Percentiles rank a stretch among this genome's conserved stretches.
Conservation (phyloP, 2,888 invertebrate genomes). For the Phalera bucephala region DNA sequence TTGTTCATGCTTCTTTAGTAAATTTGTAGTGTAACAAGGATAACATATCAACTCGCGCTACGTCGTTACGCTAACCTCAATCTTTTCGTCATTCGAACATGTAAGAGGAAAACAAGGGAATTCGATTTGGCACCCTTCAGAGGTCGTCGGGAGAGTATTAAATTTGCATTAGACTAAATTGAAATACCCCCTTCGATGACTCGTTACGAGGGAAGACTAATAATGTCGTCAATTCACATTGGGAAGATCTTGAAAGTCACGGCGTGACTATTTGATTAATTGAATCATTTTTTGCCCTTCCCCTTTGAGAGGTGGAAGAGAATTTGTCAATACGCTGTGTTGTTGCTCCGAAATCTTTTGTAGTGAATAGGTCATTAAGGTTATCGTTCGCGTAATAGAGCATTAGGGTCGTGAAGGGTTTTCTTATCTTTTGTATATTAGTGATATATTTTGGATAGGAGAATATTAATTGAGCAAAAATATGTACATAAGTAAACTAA, state of each 20-base stretch:
- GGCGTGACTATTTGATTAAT: constrained; percentile 78
- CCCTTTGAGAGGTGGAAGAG: constrained; percentile 32
- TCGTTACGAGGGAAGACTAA: constrained; percentile 74
- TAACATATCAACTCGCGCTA: no score
- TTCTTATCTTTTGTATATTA: no score
- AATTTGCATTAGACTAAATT: constrained; percentile 82
- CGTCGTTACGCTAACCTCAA: no score
- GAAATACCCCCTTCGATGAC: constrained; percentile 79
- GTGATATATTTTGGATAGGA: no score
- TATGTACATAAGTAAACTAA: no score
- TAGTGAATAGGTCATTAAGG: constrained; percentile 20
- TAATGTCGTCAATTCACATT: constrained; percentile 74
- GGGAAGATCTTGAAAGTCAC: constrained; percentile 70
- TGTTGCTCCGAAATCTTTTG: constrained; percentile 23
- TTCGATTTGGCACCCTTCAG: constrained; percentile 67
- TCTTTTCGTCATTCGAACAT: constrained; percentile 15
- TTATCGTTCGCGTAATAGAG: no score
- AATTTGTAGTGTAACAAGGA: no score
- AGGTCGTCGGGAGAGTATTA: constrained; percentile 72
- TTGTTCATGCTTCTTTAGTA: no score
- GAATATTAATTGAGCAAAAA: no score
- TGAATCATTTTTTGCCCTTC: constrained; percentile 70
- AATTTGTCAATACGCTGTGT: constrained; percentile 44
- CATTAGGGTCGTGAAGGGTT: no score
- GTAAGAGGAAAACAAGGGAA: constrained; percentile 70